Evolutionary conservation across 2,797 vertebrate species (phyloP), one percentile per base, ranked within the genome.

Genomic region (Malurus leucopterus): DNA sequence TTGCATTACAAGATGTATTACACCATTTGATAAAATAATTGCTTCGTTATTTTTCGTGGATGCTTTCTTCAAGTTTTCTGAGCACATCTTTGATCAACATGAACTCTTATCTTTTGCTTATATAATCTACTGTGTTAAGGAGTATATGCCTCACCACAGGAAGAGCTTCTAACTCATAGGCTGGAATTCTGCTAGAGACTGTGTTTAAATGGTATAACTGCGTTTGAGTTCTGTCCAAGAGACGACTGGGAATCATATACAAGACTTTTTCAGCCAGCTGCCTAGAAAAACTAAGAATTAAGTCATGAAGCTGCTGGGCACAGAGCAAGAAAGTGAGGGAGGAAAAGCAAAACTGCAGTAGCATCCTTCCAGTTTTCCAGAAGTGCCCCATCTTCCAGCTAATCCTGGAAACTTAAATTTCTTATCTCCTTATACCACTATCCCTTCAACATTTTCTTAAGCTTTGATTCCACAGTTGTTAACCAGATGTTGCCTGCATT

Each of bases 101-200:
- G 27, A 64, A 24, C 26, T 86, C 40, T 17, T 53, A 0, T 44
- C 13, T 69, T 74, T 54, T 54, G 32, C 24, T 55, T 23, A 19
- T 32, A 27, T 8, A 40, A 43, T 65, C 24, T 41, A 2, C 23
- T 53, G 3, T 41, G 20, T 47, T 64, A 46, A 64, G n/a, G 40
- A 76, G 11, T 18, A 10, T 26, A 30, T 14, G 16, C 19, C 74
- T n/a, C 7, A 23, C 6, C 15, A 67, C 15, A 20, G 18, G 10
- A 70, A 69, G 21, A 53, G 2, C 5, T 21, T 44, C 24, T 70
- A 41, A 44, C n/a, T 62, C 0, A 0, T n/a, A 71, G 40, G 11
- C 30, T 69, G 71, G 32, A 69, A n/a, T 72, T 78, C 29, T 23
- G 16, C 36, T 78, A 34, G 63, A 78, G 19, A 6, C 18, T 73